A percentile compares a stretch with the other conserved stretches of the same genome.
Evolutionary conservation across 2,888 invertebrate genomes (phyloP).

Genomic region (Lithophane semibrunnea): DNA sequence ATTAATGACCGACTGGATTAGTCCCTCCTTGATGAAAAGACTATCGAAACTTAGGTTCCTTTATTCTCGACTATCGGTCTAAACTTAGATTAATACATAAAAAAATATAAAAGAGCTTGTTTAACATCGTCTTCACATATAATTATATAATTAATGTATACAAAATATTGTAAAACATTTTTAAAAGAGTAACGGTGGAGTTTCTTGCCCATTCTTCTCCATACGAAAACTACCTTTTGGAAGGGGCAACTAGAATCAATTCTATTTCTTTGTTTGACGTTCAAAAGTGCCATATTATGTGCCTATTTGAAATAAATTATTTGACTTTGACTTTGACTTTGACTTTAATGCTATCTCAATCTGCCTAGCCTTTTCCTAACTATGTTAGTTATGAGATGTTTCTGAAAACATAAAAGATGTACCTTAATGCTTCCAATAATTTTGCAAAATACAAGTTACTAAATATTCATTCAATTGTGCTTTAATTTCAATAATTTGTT

Average conservation of each 20-base stretch:
- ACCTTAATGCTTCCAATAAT: not conserved
- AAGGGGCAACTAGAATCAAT: no score
- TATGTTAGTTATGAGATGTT: not conserved
- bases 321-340: no score
- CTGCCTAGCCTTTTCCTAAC: no score
- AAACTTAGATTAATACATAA: not conserved
- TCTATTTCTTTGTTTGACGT: no score
- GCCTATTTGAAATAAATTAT: no score
- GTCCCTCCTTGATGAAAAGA: constrained; percentile 51
- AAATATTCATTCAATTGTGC: not conserved
- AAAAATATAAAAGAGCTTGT: not conserved
- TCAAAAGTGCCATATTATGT: no score
- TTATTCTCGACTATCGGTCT: constrained; percentile 1
- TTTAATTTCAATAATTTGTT: not conserved
- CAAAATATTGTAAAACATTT: no score
- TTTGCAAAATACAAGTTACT: not conserved
- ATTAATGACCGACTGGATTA: constrained; percentile 70
- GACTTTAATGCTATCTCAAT: not conserved
- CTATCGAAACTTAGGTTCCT: not conserved
- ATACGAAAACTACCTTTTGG: no score
- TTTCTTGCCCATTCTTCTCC: no score
- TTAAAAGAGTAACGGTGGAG: no score
- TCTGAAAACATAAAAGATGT: not conserved
- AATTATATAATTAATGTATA: no score
- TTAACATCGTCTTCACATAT: no score